Percentiles rank a stretch among this genome's conserved stretches.
These are phyloP conservation scores for Drosophila repletoides DNA, from an alignment of 1,140 invertebrate species.

Conservation along the genomic window DNA sequence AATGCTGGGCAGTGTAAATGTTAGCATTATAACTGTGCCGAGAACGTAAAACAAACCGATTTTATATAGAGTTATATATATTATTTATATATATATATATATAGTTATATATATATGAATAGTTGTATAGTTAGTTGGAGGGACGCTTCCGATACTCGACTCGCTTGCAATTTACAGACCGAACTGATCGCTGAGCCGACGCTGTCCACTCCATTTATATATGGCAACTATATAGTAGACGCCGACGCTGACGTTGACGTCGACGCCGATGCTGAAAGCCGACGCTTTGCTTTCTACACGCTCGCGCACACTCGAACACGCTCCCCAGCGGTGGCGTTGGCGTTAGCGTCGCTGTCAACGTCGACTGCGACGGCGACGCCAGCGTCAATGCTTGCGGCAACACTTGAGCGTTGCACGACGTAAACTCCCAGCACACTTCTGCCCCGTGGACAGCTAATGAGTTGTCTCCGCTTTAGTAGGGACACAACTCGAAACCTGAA, in stretches of 20 bases:
- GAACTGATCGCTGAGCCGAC: constrained; percentile 67
- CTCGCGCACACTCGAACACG: constrained; percentile 61
- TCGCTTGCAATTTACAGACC: constrained; percentile 51
- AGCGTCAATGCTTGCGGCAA: constrained; percentile 2
- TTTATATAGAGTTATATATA: constrained; percentile 4
- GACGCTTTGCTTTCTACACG: too few relatives aligned
- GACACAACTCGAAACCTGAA: constrained; percentile 17
- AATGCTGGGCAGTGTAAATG: constrained; percentile 34
- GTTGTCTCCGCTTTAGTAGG: constrained; percentile 14
- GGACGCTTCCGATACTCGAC: constrained; percentile 35
- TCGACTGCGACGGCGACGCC: not conserved
- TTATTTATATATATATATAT: not conserved
- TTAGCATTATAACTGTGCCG: constrained; percentile 57
- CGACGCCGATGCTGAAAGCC: too few relatives aligned
- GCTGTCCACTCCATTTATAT: constrained; percentile 68
- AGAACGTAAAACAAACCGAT: constrained; percentile 14
- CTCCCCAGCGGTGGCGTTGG: constrained; percentile 14
- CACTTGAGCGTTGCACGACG: constrained; percentile 21
- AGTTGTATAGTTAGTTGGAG: too few relatives aligned
- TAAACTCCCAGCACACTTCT: constrained; percentile 43
- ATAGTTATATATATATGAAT: not conserved
- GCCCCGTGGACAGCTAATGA: constrained; percentile 53
- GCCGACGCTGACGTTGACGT: constrained; percentile 4
- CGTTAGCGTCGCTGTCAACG: not conserved
- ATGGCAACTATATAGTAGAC: not conserved